phyloP scores from a whole-genome alignment of 2,113 vertebrate genomes.

The Ceyx margarethae region DNA sequence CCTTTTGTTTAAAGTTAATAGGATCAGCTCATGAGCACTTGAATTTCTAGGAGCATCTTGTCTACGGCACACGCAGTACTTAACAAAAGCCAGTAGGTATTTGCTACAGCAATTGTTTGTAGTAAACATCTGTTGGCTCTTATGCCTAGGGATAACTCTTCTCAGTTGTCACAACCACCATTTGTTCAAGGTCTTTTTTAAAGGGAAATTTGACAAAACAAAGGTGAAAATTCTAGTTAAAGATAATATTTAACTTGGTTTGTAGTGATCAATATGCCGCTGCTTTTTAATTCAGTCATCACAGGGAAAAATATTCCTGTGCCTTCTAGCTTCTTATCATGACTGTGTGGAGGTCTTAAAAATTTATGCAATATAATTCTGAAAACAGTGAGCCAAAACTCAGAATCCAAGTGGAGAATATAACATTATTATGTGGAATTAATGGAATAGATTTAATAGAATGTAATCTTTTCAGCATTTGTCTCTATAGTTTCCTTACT shows the following conservation, averaged over 20 bases:
- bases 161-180: neutral
- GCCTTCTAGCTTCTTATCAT: neutral
- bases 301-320: neutral
- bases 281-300: neutral
- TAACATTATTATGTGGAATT: neutral
- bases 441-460: neutral
- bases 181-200: neutral
- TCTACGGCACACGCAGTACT: rapidly evolving
- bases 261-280: neutral
- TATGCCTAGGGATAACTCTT: neutral
- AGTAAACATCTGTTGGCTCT: neutral
- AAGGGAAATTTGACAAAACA: neutral
- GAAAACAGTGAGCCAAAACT: neutral
- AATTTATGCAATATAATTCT: neutral
- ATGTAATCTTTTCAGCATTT: neutral
- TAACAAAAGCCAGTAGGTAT: neutral
- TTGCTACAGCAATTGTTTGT: neutral
- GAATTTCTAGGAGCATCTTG: neutral
- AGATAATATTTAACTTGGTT: neutral
- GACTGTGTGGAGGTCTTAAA: neutral
- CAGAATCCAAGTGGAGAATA: neutral
- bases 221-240: neutral
- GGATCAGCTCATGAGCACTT: neutral
- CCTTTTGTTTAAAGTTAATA: neutral
- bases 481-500: neutral